Evolutionary conservation across 2,888 invertebrate genomes (phyloP), one percentile per base, ranked within the genome.

Genomic region (Drosophila mettleri): DNA sequence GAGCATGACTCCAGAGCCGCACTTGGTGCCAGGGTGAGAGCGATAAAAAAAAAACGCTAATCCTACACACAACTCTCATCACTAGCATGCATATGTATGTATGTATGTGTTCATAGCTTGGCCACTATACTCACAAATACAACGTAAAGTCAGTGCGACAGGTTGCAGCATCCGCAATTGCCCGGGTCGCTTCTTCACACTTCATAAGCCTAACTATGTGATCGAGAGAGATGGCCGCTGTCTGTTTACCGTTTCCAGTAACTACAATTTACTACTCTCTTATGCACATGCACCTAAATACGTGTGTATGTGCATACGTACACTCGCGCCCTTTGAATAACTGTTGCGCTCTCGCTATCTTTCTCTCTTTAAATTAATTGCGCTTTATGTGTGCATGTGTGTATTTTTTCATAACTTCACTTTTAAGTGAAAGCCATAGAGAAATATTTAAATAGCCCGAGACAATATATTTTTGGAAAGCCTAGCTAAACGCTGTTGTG

Each of bases 11-110:
- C 94, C 95, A 33, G 94, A 95, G 85, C 96, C 96, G 0, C 95
- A 96, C 92, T 94, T 95, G 69, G 94, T 96, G 70, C 96, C 96
- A 49, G 96, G 96, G 95, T 96, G 93, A 92, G 62, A 31, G 14
- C 5, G 48, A 4, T 12, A 20, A 33, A 20, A 14, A 18, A 29
- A 31, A 14, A 8, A 4, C 18, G 16, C n/a, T 20, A 31, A 8
- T 16, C 2, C 1, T 5, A 24, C 22, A 24, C 8, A 38, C 10
- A 29, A 27, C 27, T 45, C 0, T 6, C 43, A 16, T 45, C 16
- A 10, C 16, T 33, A 33, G 2, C 10, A 7, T 3, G 8, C 22
- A 24, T 22, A 2, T n/a, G n/a, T n/a, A n/a, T n/a, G n/a, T n/a
- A n/a, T n/a, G n/a, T n/a, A n/a, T n/a, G n/a, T n/a, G n/a, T n/a